Base-by-base conservation (phyloP, 2,797 vertebrate genomes). In the Acipenser oxyrinchus region DNA sequence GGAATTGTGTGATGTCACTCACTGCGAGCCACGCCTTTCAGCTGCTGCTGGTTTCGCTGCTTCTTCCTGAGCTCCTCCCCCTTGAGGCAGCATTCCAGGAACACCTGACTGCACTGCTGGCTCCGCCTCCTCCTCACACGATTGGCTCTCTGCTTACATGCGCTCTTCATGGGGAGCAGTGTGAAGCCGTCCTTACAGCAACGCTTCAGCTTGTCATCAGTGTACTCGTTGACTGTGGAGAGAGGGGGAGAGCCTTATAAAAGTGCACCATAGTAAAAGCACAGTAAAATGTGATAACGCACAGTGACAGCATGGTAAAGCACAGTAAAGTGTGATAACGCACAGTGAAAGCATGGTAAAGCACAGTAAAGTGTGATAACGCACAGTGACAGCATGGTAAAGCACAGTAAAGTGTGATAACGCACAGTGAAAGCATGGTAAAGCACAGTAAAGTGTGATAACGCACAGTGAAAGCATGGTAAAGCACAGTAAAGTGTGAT, bases 111-210 rank as follows among this genome's bases (percentile, higher is more conserved):
- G 68, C 89, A 91, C 0, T 1, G 18, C 49, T 75, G 62, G 6
- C 55, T 50, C 10, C 71, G 72, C 15, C 64, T 72, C 10, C 71
- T 55, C 12, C 66, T 63, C 3, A 91, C 86, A 0, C 89, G 84
- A 8, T 53, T 58, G 0, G 15, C 78, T 10, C 93, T 84, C 51
- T 90, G 72, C 49, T 84, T 48, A 7, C 94, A 95, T 1, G 87
- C 79, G 7, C 72, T 74, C 0, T 0, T 66, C 88, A 92, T 92
- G 0, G 90, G 93, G 67, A 92, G 83, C 48, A 51, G 69, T 0
- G 79, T 79, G 74, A 93, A 81, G 23, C 91, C 93, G 0, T 84
- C 80, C n/a, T 55, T 72, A 66, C 93, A 95, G 70, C 94, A 95
- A 2, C 76, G 79, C 74, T 80, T 75, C 61, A 78, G 6, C 2